Conservation (phyloP, 1,140 invertebrate genomes). For the Riptortus pedestris region DNA sequence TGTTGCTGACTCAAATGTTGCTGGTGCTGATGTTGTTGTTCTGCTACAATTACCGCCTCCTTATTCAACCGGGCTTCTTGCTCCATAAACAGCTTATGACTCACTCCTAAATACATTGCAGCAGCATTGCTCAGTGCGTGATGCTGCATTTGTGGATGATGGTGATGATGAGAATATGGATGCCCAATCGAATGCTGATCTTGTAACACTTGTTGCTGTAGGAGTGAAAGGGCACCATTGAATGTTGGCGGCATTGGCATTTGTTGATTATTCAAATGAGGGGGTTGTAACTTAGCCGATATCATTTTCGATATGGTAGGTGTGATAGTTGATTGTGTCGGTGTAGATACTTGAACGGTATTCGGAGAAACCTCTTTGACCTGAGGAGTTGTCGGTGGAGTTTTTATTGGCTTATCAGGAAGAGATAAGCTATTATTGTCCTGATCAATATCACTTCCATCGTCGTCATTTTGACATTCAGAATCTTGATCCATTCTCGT, state of each 20-base stretch:
- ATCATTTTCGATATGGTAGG: slow-evolving; percentile 61
- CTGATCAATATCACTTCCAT: slow-evolving; percentile 56
- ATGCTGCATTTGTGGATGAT: slow-evolving; percentile 41
- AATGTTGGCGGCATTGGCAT: slow-evolving; percentile 33
- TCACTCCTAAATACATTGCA: slow-evolving; percentile 59
- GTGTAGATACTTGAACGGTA: slow-evolving; percentile 39
- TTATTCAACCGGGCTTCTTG: slow-evolving; percentile 58
- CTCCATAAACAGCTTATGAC: slow-evolving; percentile 60
- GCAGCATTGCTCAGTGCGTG: slow-evolving; percentile 53
- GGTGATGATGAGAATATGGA: slow-evolving; percentile 38
- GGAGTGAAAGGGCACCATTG: slow-evolving; percentile 33
- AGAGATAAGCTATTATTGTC: slow-evolving; percentile 40
- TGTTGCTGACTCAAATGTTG: slow-evolving; percentile 35
- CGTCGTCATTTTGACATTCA: slow-evolving; percentile 61
- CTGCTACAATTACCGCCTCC: slow-evolving; percentile 44
- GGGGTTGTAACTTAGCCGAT: slow-evolving; percentile 49
- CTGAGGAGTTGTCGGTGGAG: slow-evolving; percentile 48
- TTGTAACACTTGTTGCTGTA: slow-evolving; percentile 35
- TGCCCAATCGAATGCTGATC: slow-evolving; percentile 32
- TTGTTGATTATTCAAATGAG: slow-evolving; percentile 30
- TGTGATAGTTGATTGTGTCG: slow-evolving; percentile 48
- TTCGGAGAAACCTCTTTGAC: slow-evolving; percentile 42
- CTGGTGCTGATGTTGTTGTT: slow-evolving; percentile 42
- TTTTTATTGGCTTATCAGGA: slow-evolving; percentile 39
- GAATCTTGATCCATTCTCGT: slow-evolving; percentile 67